Conservation (phyloP, 2,888 invertebrate genomes). For the Nesidiocoris tenuis region DNA sequence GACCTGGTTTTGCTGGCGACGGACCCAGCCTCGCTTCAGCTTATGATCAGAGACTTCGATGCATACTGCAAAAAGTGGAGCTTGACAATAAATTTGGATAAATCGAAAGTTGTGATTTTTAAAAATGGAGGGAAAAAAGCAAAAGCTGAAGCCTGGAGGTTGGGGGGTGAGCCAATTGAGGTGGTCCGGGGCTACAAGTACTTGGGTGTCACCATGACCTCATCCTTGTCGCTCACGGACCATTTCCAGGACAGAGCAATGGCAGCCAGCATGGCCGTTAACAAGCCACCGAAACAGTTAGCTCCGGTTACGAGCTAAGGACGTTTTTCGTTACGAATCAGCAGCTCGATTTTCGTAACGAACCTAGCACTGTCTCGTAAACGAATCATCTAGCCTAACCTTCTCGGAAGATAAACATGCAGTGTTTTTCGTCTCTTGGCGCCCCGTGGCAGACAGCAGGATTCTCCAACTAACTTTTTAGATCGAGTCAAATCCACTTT, state of each 20-base stretch:
- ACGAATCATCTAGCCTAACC: too few relatives aligned
- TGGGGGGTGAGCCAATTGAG: background rate
- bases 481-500: too few relatives aligned
- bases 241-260: background rate
- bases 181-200: background rate
- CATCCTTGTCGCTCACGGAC: background rate
- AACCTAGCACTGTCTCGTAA: too few relatives aligned
- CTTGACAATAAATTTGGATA: constrained; percentile 26
- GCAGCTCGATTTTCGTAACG: too few relatives aligned
- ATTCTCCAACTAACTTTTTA: too few relatives aligned
- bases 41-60: background rate
- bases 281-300: too few relatives aligned
- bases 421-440: too few relatives aligned
- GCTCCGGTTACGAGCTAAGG: too few relatives aligned
- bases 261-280: background rate
- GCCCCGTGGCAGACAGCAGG: too few relatives aligned
- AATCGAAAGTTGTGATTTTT: constrained; percentile 22
- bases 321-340: too few relatives aligned
- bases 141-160: background rate
- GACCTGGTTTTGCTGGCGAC: constrained; percentile 26
- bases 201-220: constrained; percentile 1
- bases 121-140: background rate
- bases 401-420: too few relatives aligned
- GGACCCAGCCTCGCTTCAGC: background rate
- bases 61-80: constrained; percentile 15